Evolutionary conservation across 2,113 vertebrate genomes (phyloP).

Genomic region (Macrotis lagotis): DNA sequence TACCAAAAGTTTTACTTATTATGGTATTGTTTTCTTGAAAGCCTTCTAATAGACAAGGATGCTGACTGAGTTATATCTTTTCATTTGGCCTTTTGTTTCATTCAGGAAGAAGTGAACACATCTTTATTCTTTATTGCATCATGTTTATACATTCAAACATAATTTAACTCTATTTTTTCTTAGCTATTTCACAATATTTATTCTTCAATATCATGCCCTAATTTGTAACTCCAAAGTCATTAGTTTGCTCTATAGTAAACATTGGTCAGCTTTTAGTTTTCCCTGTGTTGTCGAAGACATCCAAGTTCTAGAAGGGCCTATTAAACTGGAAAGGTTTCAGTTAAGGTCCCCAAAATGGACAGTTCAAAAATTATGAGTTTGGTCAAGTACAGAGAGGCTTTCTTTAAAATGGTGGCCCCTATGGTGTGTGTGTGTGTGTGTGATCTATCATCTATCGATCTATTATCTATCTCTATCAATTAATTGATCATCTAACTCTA

Average conservation of each 20-base stretch:
- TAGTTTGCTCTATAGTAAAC: neutral
- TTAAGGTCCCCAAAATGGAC: neutral
- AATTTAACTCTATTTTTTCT: neutral
- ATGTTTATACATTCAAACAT: neutral
- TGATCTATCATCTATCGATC: no score
- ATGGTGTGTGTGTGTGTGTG: neutral
- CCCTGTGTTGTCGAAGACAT: neutral
- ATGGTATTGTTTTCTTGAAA: neutral
- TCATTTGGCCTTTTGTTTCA: neutral
- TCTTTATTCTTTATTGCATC: neutral
- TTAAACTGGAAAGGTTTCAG: neutral
- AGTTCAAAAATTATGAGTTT: neutral
- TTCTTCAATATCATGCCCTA: neutral
- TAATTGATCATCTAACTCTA: no score
- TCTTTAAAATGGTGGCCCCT: neutral
- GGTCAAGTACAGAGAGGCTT: neutral
- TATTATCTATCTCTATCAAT: no score
- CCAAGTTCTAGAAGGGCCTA: neutral
- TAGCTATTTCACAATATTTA: neutral
- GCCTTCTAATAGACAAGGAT: neutral
- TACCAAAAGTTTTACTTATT: neutral
- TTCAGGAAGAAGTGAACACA: neutral
- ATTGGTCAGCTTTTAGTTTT: neutral
- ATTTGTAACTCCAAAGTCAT: neutral
- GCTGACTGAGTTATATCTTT: neutral